Evolutionary conservation across 1,140 invertebrate species (phyloP), one percentile per base, ranked within the genome.

Genomic region (Onthophagus taurus): DNA sequence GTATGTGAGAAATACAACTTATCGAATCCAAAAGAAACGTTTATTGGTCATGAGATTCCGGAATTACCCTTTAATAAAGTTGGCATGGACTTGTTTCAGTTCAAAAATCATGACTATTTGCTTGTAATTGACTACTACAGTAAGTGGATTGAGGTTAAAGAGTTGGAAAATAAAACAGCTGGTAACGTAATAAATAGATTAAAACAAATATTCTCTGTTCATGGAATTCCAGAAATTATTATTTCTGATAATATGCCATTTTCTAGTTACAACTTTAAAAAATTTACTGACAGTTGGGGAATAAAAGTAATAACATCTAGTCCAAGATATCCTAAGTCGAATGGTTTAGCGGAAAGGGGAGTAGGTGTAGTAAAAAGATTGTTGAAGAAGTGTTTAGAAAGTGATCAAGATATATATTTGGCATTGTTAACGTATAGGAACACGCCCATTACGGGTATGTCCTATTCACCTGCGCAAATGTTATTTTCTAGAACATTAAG

Each of bases 41-140:
- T 66, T 6, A 52, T 54, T 14, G 31, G 50, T 9, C 58, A 57
- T 47, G 52, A 57, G 41, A 42, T 63, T 17, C 53, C 57, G 31
- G 26, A 45, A 6, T 46, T 50, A 13, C 45, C 54, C 6, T 65
- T 53, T 53, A 47, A 49, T 23, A 63, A 60, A 36, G 36, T 63
- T 21, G 57, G 56, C 6, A 34, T 24, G 29, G 55, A 63, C 46
- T 37, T 60, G 24, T 56, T 58, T 41, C 45, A 60, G 45, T 55
- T 58, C n/a, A 50, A 56, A 12, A 53, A 52, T 17, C 48, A 58
- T 23, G 43, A 52, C 19, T 64, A 59, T 51, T 21, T 66, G 4
- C 19, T 67, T 6, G 45, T 59, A 14, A 48, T 64, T 14, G 59
- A 65, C 31, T 61, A 63, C 47, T 61, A 49, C 43, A 56, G 51